Percentiles rank a stretch among this genome's conserved stretches.
phyloP scores from a whole-genome alignment of 2,797 vertebrate genomes.

The Xiphophorus birchmanni region DNA sequence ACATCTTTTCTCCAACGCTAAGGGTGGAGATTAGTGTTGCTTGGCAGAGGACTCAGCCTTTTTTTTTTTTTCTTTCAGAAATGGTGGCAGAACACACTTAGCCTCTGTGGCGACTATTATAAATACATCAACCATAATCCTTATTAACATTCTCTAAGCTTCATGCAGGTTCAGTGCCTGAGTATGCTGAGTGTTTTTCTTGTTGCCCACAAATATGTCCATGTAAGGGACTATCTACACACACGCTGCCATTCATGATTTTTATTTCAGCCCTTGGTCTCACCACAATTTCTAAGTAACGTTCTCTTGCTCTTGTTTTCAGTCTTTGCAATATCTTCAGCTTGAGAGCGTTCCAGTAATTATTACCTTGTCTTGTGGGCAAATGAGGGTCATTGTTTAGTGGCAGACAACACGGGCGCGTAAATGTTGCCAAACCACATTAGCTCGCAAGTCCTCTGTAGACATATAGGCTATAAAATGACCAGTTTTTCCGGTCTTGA shows the following conservation, averaged over 20 bases:
- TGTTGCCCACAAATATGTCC: slow-evolving; percentile 88
- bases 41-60: slow-evolving; percentile 61
- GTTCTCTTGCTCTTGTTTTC: slow-evolving; percentile 63
- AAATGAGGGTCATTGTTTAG: slow-evolving; percentile 14
- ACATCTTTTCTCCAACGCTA: slow-evolving; percentile 39
- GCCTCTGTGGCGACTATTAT: slow-evolving; percentile 58
- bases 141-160: slow-evolving; percentile 91
- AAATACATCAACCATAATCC: slow-evolving; percentile 87
- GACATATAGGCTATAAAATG: slow-evolving; percentile 3
- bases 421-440: neutral
- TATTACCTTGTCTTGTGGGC: slow-evolving; percentile 25
- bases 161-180: slow-evolving; percentile 88
- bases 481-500: neutral
- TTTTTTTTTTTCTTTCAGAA: slow-evolving; percentile 50
- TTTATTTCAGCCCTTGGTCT: slow-evolving; percentile 83
- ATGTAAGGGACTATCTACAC: slow-evolving; percentile 81
- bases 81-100: slow-evolving; percentile 62
- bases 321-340: slow-evolving; percentile 26
- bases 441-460: neutral
- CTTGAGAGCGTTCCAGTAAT: slow-evolving; percentile 18
- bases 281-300: slow-evolving; percentile 73
- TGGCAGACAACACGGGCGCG: slow-evolving; percentile 15
- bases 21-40: slow-evolving; percentile 61
- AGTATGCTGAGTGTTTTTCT: slow-evolving; percentile 88
- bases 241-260: slow-evolving; percentile 85